These are phyloP conservation scores for Myiagra hebetior DNA, from an alignment of 2,113 vertebrate species.

Conservation along the genomic window DNA sequence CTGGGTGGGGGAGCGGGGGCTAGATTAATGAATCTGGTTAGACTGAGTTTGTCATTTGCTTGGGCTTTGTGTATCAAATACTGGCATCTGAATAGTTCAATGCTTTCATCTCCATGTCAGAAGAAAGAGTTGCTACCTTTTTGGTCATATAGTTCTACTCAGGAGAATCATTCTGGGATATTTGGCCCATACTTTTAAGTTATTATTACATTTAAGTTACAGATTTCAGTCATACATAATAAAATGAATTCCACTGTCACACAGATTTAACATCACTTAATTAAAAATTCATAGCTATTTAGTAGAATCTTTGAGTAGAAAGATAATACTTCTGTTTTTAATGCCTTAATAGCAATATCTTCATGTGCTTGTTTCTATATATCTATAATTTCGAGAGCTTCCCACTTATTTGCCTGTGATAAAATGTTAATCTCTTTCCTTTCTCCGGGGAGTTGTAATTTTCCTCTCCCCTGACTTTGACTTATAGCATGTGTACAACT, in stretches of 20 bases:
- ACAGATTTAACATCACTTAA: not conserved
- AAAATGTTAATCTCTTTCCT: not conserved
- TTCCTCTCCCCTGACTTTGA: not conserved
- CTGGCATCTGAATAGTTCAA: not conserved
- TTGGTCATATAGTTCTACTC: not conserved
- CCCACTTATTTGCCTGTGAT: not conserved
- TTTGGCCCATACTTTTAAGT: not conserved
- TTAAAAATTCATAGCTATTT: not conserved
- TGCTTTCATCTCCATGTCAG: not conserved
- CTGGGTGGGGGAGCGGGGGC: no score
- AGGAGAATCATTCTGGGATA: not conserved
- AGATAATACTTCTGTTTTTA: not conserved
- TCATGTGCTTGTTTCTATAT: not conserved
- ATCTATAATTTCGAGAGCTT: not conserved
- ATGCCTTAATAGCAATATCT: not conserved
- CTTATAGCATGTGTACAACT: not conserved
- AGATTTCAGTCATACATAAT: not conserved
- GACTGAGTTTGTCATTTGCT: not conserved
- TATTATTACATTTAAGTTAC: not conserved
- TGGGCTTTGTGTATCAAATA: not conserved
- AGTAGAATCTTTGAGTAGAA: not conserved
- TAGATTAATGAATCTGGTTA: no score
- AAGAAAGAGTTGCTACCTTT: not conserved
- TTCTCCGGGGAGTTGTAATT: not conserved
- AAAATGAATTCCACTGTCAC: not conserved